Conservation (phyloP, 2,113 vertebrate genomes). For the mouse (Mus musculus) region GRCm39 chr14:120779501-120780000, state of each 20-base stretch:
- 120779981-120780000: neutral
- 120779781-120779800: slow-evolving; percentile 14
- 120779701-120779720: neutral
- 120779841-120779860: slow-evolving; percentile 43
- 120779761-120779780: neutral
- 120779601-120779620: neutral
- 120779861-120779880: neutral
- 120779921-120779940: neutral
- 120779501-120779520: neutral
- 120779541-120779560: neutral
- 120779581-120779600: neutral
- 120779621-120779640: neutral
- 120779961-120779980: neutral
- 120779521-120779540: neutral
- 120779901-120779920: neutral
- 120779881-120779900: neutral
- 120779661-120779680: neutral
- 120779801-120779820: slow-evolving; percentile 33
- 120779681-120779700: neutral
- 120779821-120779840: slow-evolving; percentile 2
- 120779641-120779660: neutral
- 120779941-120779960: slow-evolving; percentile 1
- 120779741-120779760: neutral
- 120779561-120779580: neutral
- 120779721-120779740: neutral